Percentiles rank a stretch among this genome's conserved stretches.
Evolutionary conservation across 2,113 vertebrate genomes (phyloP).

Genomic region (Cervus canadensis): DNA sequence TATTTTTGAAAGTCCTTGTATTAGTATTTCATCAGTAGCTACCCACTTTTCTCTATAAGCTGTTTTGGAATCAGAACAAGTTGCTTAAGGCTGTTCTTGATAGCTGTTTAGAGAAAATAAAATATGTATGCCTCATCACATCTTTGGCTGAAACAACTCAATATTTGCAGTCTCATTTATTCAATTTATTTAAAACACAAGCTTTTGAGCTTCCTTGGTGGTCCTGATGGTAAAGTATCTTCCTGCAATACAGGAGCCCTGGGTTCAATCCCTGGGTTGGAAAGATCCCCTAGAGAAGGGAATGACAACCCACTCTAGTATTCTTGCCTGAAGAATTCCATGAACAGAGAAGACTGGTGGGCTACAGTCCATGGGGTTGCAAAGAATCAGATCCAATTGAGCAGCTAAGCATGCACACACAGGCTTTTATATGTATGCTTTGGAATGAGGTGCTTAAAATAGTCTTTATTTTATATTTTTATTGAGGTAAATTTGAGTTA

Average conservation of each 20-base stretch:
- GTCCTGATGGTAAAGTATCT: not conserved
- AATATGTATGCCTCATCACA: not conserved
- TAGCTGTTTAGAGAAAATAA: conserved; percentile 29
- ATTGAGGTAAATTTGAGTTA: not conserved
- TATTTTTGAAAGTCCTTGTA: conserved; percentile 8
- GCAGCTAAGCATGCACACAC: not conserved
- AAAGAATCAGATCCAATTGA: not conserved
- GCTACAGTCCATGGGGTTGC: not conserved
- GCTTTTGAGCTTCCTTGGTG: not conserved
- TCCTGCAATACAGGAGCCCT: not conserved
- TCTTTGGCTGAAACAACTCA: not conserved
- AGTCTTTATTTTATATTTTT: not conserved
- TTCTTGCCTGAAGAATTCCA: not conserved
- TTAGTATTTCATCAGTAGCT: conserved; percentile 43
- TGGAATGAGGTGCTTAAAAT: not conserved
- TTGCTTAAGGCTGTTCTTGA: conserved; percentile 38
- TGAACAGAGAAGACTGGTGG: not conserved
- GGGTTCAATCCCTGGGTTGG: not conserved
- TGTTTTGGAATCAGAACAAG: conserved; percentile 43
- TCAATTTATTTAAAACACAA: not conserved
- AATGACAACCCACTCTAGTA: not conserved
- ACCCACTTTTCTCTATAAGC: conserved; percentile 32
- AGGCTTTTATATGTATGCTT: not conserved
- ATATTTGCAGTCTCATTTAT: not conserved
- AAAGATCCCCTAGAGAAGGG: not conserved